A percentile compares a stretch with the other conserved stretches of the same genome.
phyloP scores from a whole-genome alignment of 2,113 vertebrate genomes.

The Meles meles region DNA sequence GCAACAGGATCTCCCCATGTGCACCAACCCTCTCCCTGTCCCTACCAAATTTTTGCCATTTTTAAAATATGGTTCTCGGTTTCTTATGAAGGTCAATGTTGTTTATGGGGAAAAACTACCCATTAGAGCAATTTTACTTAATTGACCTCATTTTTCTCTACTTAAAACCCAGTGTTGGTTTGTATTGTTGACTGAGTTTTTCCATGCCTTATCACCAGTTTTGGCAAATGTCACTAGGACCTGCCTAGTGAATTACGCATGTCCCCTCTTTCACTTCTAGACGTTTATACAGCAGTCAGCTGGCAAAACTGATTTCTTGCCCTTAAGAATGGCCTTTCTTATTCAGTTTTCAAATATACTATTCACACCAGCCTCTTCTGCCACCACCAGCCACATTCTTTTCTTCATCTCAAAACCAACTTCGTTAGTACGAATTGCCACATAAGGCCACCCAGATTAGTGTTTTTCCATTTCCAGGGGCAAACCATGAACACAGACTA shows the following conservation, averaged over 20 bases:
- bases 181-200: background rate
- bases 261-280: background rate
- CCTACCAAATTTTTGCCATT: background rate
- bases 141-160: background rate
- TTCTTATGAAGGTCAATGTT: background rate
- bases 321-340: background rate
- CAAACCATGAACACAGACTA: background rate
- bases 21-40: background rate
- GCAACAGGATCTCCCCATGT: background rate
- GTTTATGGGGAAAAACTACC: background rate
- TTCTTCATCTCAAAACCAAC: background rate
- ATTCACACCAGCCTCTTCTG: accelerated
- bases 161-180: background rate
- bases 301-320: background rate
- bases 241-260: background rate
- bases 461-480: background rate
- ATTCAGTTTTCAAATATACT: background rate
- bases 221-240: background rate
- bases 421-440: background rate
- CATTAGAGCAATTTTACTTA: background rate
- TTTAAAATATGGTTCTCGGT: background rate
- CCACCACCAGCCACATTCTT: background rate
- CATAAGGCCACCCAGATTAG: background rate
- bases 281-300: background rate
- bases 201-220: background rate